Evolutionary conservation across 2,113 vertebrate genomes (phyloP), one percentile per base, ranked within the genome.

Genomic region (Podiceps cristatus): DNA sequence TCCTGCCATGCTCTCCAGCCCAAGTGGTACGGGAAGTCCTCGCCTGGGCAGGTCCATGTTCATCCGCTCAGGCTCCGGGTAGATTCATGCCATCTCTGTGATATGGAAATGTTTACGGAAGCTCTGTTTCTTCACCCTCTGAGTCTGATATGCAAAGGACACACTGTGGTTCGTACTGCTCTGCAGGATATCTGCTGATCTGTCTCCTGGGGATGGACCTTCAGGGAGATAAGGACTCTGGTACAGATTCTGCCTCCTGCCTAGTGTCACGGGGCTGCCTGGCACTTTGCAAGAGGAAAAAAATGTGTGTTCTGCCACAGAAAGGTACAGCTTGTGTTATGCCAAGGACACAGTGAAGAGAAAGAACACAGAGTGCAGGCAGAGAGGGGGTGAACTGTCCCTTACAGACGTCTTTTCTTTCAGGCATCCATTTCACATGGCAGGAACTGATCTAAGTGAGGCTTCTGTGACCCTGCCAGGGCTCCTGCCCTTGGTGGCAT

Each of bases 271-370:
- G 2, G 45, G 33, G 33, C 55, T 90, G 77, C 75, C 58, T 55
- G 59, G 10, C 15, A 20, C 67, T 86, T 52, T 45, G 60, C 60
- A 89, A 86, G 52, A 56, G 52, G 28, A 10, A 78, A 88, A 89
- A 63, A 49, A 4, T 0, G 2, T 0, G n/a, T 78, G 56, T 88
- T 95, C 56, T 89, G 79, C 68, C 40, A 10, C 22, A n/a, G 76
- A 56, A 95, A 92, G 58, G 75, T 77, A 95, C 92, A 95, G 72
- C 25, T n/a, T 92, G 88, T 67, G 27, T 22, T 64, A 0, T 63
- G 63, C 40, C 94, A 94, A 96, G 91, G 96, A 91, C 94, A 64
- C 23, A 37, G 40, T 3, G 40, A 63, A 74, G 6, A 62, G 92
- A 91, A 80, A 56, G 82, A 95, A 95, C 94, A 88, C 3, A 0